phyloP scores from a whole-genome alignment of 2,797 vertebrate species.

The Sebastolobus alascanus region DNA sequence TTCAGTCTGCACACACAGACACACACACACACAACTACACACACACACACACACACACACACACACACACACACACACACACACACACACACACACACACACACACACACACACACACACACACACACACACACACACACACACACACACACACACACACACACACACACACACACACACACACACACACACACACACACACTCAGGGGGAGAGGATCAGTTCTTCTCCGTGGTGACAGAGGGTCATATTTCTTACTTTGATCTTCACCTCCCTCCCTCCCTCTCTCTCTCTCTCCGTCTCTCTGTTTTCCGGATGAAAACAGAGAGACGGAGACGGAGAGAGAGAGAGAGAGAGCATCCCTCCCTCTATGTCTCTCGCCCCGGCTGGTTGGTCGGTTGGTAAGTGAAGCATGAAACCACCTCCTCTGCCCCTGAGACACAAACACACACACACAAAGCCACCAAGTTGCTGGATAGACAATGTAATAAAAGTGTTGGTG shows the following conservation, averaged over 20 bases:
- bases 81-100: constrained; percentile 51
- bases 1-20: constrained; percentile 37
- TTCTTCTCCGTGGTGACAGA: constrained; percentile 75
- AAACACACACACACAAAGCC: constrained; percentile 15
- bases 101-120: constrained; percentile 3
- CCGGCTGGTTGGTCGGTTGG: constrained; percentile 37
- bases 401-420: constrained; percentile 73
- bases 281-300: constrained; percentile 19
- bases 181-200: constrained; percentile 43
- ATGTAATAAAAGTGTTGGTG: constrained; percentile 26
- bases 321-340: constrained; percentile 23
- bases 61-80: constrained; percentile 49
- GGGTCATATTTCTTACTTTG: constrained; percentile 82
- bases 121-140: background rate
- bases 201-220: constrained; percentile 63
- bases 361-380: constrained; percentile 40
- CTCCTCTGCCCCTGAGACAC: constrained; percentile 53
- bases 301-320: constrained; percentile 46
- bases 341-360: constrained; percentile 44
- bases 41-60: constrained; percentile 41
- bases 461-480: constrained; percentile 19
- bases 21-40: constrained; percentile 17
- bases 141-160: constrained; percentile 4
- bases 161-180: background rate
- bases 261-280: constrained; percentile 71